Evolutionary conservation across 53 echinoderm and acorn worm species (phyloP).

Genomic region (Echinometra lucunter): DNA sequence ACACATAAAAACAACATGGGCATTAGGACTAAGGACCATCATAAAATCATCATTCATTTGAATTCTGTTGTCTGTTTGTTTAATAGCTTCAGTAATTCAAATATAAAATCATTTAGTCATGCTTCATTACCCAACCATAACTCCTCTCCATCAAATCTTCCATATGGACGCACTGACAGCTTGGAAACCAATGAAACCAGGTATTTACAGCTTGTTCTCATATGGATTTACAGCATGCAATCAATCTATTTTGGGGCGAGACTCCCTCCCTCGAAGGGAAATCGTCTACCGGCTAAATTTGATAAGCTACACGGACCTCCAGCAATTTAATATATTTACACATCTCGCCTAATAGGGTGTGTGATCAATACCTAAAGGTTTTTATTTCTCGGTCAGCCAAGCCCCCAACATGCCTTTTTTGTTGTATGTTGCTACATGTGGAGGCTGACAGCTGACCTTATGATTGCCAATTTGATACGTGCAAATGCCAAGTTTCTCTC

Average conservation of each 20-base stretch:
- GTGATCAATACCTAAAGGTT: constrained; percentile 5
- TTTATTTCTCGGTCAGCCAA: constrained; percentile 9
- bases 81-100: neutral
- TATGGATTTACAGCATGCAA: neutral
- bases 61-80: neutral
- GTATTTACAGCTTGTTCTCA: neutral
- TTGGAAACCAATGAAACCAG: neutral
- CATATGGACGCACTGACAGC: neutral
- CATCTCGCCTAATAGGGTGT: neutral
- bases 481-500: neutral
- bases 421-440: neutral
- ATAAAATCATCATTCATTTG: neutral
- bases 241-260: neutral
- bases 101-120: neutral
- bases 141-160: neutral
- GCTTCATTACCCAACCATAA: neutral
- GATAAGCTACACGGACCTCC: constrained; percentile 35
- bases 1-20: neutral
- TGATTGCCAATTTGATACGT: neutral
- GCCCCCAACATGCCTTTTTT: neutral
- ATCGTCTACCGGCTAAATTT: constrained; percentile 24
- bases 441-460: neutral
- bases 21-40: neutral
- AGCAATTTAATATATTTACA: constrained; percentile 44
- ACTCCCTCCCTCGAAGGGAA: neutral